Base-by-base conservation (phyloP, 1,140 invertebrate species). In the Aphaenogaster floridana region DNA sequence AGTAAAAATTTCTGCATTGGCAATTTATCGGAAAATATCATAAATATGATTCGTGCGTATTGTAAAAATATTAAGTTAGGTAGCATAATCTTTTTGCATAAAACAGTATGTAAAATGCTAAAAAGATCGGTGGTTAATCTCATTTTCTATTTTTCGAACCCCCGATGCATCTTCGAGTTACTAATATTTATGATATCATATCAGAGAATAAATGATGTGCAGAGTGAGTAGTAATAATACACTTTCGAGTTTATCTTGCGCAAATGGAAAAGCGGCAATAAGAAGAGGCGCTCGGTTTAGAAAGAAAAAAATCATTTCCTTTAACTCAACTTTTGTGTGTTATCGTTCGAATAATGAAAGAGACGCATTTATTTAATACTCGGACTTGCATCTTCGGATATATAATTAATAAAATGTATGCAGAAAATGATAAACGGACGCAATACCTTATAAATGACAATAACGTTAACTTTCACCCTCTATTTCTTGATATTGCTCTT, bases 231-330 rank as follows among this genome's bases (percentile, higher is more conserved):
- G 52, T 8, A 50, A 36, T 48, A n/a, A 7, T 39, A 45, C 3
- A 52, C n/a, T 52, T 80, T 69, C 21, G 34, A 80, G 36, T 36
- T 48, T 80, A 42, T 39, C n/a, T 50, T 34, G 13, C 21, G 17
- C n/a, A 36, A 64, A 36, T 28, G 39, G 15, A 34, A 63, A 79
- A 34, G 9, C 9, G 2, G 17, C 17, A 50, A 63, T 21, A 50
- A 66, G 7, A 15, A 79, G 21, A 50, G 11, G 9, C n/a, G 11
- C 28, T 34, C 7, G 39, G 9, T 9, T 64, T 48, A 21, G n/a
- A 39, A 66, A 42, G 5, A 17, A 50, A 68, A 36, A 68, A 17
- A 48, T 17, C 13, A 15, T 45, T 66, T 48, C 36, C 8, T 52
- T 52, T 52, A 8, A 36, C 34, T 45, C 15, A 45, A 36, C 21